Evolutionary conservation across 2,113 vertebrate genomes (phyloP), one percentile per base, ranked within the genome.

Genomic region (Pyxicephalus adspersus): DNA sequence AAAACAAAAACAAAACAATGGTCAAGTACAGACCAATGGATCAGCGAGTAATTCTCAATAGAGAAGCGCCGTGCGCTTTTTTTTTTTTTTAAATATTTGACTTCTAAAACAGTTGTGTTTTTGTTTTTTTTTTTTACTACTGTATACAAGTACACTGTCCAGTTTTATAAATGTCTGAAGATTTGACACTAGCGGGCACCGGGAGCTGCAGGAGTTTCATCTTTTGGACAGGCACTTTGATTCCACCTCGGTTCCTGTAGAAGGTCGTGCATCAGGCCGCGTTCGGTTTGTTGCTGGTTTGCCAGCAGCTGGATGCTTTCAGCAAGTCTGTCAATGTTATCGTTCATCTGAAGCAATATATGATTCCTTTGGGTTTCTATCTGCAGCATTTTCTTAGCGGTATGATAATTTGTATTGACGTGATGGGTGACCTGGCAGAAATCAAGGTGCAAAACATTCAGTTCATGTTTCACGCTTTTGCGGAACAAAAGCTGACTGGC

Each of bases 311-410:
- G 25, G 15, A 72, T 26, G 5, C 68, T 31, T 31, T 72, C 51
- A 7, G 51, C 26, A 31, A 72, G 50, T 28, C 31, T 19, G 26
- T 20, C 51, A 18, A 72, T 52, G 9, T 11, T 52, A 18, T 31
- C 15, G 51, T 72, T 72, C 68, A 72, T 72, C 19, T 72, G 68
- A 31, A 28, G 18, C 26, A 72, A 54, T 31, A 34, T 31, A 5
- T 11, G 19, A 20, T 72, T 72, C 26, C 68, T 55, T 20, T 57
- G 19, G 28, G 51, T 18, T 72, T 31, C 11, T 5, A 57, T 18
- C n/a, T 18, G 20, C 29, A 72, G 51, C 19, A 72, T 28, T 4
- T 72, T 16, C 26, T 72, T 19, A n/a, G 28, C 25, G 15, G n/a
- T 57, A 22, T 20, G 26, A 31, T 57, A 28, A 4, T 20, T 57